These are phyloP conservation scores for Sinonovacula constricta DNA, from an alignment of 1,140 invertebrate species.

Conservation along the genomic window DNA sequence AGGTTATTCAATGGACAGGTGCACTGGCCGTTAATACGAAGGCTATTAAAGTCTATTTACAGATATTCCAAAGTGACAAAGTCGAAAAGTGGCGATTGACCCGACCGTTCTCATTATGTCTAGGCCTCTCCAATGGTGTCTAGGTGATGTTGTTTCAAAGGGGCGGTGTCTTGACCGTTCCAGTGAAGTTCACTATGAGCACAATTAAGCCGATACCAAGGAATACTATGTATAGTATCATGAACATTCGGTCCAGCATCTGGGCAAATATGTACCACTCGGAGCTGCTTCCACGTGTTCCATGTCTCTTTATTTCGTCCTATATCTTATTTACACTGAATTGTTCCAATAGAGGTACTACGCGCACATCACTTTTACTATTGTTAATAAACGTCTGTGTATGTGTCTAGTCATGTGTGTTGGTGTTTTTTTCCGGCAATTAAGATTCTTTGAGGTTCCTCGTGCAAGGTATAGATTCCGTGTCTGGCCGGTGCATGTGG, in stretches of 20 bases:
- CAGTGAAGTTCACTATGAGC: conserved; percentile 5
- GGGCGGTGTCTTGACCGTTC: not conserved
- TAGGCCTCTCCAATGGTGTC: too few relatives aligned
- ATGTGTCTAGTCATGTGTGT: not conserved
- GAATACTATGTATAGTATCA: conserved; percentile 16
- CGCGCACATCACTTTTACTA: not conserved
- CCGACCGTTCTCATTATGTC: too few relatives aligned
- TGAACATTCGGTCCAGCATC: conserved; percentile 19
- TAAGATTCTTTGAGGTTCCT: too few relatives aligned
- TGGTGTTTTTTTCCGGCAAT: too few relatives aligned
- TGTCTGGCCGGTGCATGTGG: too few relatives aligned
- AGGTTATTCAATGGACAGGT: too few relatives aligned
- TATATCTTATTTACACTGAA: conserved; percentile 13
- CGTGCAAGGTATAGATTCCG: too few relatives aligned
- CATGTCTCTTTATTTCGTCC: not conserved
- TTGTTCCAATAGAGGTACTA: not conserved
- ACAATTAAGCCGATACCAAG: not conserved
- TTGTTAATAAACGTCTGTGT: not conserved
- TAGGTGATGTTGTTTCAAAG: too few relatives aligned
- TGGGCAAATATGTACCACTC: conserved; percentile 27
- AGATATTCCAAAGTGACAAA: too few relatives aligned
- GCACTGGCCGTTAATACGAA: too few relatives aligned
- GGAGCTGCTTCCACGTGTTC: not conserved
- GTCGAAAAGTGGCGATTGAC: too few relatives aligned
- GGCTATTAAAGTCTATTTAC: too few relatives aligned